Percentiles rank a stretch among this genome's conserved stretches.
Evolutionary conservation across 2,888 invertebrate species (phyloP).

Genomic region (Drosophila siamana): DNA sequence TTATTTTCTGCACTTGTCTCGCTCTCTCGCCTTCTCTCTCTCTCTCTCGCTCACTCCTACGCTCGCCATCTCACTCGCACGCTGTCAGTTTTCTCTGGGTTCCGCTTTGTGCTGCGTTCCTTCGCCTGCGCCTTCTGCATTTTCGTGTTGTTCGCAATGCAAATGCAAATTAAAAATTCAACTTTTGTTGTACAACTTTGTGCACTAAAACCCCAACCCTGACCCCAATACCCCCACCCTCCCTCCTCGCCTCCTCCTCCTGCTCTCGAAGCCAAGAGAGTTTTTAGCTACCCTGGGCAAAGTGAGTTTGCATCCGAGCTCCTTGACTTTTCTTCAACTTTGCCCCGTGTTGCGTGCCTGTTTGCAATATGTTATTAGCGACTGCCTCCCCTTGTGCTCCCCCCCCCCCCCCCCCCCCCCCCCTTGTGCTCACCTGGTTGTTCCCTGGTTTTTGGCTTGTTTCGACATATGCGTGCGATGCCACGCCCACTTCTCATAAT

Average conservation of each 20-base stretch:
- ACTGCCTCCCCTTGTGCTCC: background rate
- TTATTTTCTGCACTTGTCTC: constrained; percentile 2
- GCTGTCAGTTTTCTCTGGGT: constrained; percentile 13
- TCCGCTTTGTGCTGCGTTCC: constrained; percentile 24
- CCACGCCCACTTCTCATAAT: constrained; percentile 23
- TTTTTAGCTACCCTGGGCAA: background rate
- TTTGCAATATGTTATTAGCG: constrained; percentile 59
- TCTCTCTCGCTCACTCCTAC: constrained; percentile 9
- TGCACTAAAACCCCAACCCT: background rate
- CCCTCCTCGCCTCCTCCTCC: no score
- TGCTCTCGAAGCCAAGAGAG: no score
- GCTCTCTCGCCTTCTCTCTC: background rate
- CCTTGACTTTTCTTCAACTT: constrained; percentile 21
- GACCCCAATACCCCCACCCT: background rate
- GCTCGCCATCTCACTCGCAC: background rate
- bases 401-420: no score
- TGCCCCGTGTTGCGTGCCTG: constrained; percentile 53
- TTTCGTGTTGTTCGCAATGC: constrained; percentile 29
- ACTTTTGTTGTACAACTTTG: constrained; percentile 66
- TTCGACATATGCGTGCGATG: constrained; percentile 3
- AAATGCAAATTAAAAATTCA: constrained; percentile 65
- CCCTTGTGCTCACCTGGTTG: no score
- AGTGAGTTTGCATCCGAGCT: background rate
- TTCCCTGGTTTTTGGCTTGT: no score
- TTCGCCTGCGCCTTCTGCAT: constrained; percentile 16